Conservation (phyloP, 2,113 vertebrate species). For the Elgaria multicarinata region DNA sequence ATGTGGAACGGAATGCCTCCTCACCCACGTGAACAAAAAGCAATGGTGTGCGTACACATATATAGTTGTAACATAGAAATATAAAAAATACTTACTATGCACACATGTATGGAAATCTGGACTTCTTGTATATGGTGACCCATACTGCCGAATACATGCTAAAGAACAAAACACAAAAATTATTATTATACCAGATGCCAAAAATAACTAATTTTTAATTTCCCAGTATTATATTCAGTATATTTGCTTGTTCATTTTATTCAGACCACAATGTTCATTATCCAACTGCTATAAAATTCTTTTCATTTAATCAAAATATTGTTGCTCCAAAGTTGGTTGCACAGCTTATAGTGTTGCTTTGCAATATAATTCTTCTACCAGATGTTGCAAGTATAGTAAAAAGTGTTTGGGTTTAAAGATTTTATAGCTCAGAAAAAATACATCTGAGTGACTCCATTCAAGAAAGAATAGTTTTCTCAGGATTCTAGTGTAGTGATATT, state of each 20-base stretch:
- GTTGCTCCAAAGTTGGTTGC: slow-evolving; percentile 18
- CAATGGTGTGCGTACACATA: neutral
- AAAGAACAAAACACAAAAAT: slow-evolving; percentile 64
- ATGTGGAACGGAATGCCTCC: neutral
- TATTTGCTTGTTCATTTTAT: neutral
- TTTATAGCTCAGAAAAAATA: slow-evolving; percentile 20
- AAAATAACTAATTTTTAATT: slow-evolving; percentile 19
- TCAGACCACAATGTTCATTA: neutral
- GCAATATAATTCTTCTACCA: slow-evolving; percentile 39
- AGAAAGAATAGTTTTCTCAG: neutral
- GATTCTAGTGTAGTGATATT: neutral
- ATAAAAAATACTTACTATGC: slow-evolving; percentile 86
- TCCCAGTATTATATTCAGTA: neutral
- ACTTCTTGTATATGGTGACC: slow-evolving; percentile 81
- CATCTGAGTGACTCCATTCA: neutral
- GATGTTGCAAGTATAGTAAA: slow-evolving; percentile 33
- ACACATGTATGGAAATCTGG: slow-evolving; percentile 89
- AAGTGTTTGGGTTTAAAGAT: neutral
- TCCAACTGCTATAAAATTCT: slow-evolving; percentile 11
- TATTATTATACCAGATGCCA: slow-evolving; percentile 18
- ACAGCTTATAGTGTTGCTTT: slow-evolving; percentile 34
- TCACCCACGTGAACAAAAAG: neutral
- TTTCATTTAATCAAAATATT: slow-evolving; percentile 1
- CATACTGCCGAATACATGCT: slow-evolving; percentile 87
- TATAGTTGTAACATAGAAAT: slow-evolving; percentile 26